A percentile compares a stretch with the other conserved stretches of the same genome.
phyloP scores from a whole-genome alignment of 2,113 vertebrate species.

The Motacilla tschutschensis region DNA sequence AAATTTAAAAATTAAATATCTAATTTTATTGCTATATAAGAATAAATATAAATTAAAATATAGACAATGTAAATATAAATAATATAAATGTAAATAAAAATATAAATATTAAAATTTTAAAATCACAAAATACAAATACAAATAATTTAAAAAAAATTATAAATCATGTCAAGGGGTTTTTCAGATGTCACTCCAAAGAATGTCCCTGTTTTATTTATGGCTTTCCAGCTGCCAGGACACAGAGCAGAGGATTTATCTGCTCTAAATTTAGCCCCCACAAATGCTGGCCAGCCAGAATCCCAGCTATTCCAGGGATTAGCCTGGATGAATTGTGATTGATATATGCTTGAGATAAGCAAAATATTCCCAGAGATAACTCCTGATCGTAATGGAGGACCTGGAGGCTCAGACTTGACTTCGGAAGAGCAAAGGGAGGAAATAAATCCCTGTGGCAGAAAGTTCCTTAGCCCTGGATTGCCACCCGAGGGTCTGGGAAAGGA shows the following conservation, averaged over 20 bases:
- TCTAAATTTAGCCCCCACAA: constrained; percentile 16
- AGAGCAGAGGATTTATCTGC: background rate
- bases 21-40: too few species aligned
- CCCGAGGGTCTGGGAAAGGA: background rate
- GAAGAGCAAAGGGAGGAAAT: background rate
- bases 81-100: background rate
- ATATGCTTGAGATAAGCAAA: background rate
- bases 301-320: constrained; percentile 26
- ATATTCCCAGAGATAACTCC: background rate
- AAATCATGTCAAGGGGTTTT: background rate
- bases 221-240: constrained; percentile 9
- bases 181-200: background rate
- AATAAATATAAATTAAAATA: background rate
- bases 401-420: background rate
- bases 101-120: too few species aligned
- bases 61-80: background rate
- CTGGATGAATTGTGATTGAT: background rate
- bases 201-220: background rate
- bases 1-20: too few species aligned
- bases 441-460: background rate
- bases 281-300: background rate
- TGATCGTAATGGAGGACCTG: background rate
- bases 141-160: background rate
- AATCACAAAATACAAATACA: background rate
- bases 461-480: background rate